phyloP scores from a whole-genome alignment of 2,888 invertebrate species.

The Drymonia ruficornis region DNA sequence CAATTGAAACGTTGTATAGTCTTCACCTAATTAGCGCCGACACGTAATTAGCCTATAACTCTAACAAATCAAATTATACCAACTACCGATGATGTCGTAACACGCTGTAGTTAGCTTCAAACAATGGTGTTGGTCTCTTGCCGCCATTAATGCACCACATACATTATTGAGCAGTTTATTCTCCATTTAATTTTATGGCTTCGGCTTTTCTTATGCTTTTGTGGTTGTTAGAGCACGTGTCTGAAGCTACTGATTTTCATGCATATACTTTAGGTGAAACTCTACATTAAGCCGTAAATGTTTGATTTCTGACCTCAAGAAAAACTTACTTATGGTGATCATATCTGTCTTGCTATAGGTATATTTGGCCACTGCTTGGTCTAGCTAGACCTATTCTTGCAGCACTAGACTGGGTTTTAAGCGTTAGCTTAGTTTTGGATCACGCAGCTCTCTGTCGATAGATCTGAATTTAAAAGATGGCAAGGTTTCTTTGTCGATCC shows the following conservation, averaged over 20 bases:
- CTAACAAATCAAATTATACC: conserved; percentile 22
- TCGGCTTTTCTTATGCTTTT: conserved; percentile 41
- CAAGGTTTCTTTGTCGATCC: no score
- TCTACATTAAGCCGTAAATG: no score
- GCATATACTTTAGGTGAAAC: not conserved
- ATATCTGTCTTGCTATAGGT: no score
- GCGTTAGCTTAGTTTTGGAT: no score
- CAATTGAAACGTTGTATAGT: not conserved
- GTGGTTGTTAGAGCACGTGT: conserved; percentile 22
- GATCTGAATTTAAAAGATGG: no score
- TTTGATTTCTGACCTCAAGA: no score
- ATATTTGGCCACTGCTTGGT: no score
- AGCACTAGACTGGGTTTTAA: no score
- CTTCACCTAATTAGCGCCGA: conserved; percentile 12
- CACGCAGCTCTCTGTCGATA: no score
- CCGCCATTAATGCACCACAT: conserved; percentile 44
- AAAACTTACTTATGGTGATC: no score
- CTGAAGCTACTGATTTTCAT: conserved; percentile 16
- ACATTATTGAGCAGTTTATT: conserved; percentile 69
- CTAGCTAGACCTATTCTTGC: no score
- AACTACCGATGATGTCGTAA: conserved; percentile 28
- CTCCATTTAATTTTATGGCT: conserved; percentile 48
- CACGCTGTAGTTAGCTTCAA: conserved; percentile 33
- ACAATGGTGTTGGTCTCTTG: conserved; percentile 38
- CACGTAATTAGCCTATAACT: conserved; percentile 18